Evolutionary conservation across 2,888 invertebrate species (phyloP).

Genomic region (Acronicta leporina): DNA sequence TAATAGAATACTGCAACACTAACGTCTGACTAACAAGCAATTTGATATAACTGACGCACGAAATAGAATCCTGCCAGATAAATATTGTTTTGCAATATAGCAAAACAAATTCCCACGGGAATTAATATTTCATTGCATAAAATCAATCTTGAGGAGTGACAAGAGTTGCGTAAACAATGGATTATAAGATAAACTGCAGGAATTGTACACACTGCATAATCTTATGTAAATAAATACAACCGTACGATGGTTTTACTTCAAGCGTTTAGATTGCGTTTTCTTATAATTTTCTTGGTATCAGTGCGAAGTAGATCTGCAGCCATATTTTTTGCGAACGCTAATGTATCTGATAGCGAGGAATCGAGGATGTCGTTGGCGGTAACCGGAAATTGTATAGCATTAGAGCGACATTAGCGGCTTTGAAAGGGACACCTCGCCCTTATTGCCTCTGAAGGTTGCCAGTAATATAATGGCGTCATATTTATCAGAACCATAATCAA

Average conservation of each 20-base stretch:
- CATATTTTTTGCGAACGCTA: conserved; percentile 70
- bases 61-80: conserved; percentile 34
- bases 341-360: conserved; percentile 74
- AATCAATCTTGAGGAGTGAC: conserved; percentile 47
- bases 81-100: conserved; percentile 28
- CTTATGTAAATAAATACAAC: conserved; percentile 49
- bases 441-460: conserved; percentile 48
- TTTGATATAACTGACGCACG: conserved; percentile 38
- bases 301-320: conserved; percentile 52
- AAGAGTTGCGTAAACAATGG: conserved; percentile 44
- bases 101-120: conserved; percentile 47
- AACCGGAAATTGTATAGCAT: conserved; percentile 81
- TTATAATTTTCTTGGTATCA: conserved; percentile 57
- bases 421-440: conserved; percentile 71
- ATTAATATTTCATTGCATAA: conserved; percentile 47
- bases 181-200: conserved; percentile 31
- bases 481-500: conserved; percentile 49
- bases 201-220: conserved; percentile 28
- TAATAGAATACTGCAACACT: too few species aligned
- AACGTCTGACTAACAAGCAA: conserved; percentile 24
- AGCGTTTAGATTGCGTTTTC: conserved; percentile 45
- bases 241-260: conserved; percentile 30
- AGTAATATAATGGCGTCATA: conserved; percentile 46
- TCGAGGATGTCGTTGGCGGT: conserved; percentile 72
- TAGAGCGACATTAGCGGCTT: conserved; percentile 79